Evolutionary conservation across 2,113 vertebrate genomes (phyloP).

Genomic region (Copsychus sechellarum): DNA sequence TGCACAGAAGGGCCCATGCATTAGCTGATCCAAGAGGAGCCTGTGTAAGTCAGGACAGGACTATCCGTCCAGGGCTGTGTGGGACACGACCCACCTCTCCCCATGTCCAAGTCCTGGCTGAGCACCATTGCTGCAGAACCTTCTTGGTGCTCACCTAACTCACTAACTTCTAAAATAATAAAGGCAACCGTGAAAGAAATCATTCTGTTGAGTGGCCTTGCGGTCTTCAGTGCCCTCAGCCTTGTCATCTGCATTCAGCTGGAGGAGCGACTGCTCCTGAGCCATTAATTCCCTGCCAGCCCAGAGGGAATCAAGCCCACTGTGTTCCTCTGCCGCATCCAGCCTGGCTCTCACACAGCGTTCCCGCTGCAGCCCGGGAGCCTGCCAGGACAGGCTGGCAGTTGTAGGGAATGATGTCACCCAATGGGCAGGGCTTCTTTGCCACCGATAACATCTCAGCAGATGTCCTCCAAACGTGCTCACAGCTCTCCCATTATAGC

Average conservation of each 20-base stretch:
- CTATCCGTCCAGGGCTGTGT: neutral
- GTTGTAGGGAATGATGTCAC: constrained; percentile 42
- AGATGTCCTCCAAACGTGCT: constrained; percentile 14
- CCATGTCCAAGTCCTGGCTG: no score
- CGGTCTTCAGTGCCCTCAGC: neutral
- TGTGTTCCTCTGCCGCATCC: neutral
- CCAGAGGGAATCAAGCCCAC: neutral
- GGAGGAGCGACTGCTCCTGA: neutral
- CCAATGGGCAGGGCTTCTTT: constrained; percentile 2
- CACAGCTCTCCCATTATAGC: neutral
- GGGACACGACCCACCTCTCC: neutral
- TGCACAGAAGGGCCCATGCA: neutral
- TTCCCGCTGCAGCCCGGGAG: constrained; percentile 37
- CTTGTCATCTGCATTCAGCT: neutral
- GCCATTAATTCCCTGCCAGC: neutral
- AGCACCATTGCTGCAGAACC: neutral
- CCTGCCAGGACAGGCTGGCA: constrained; percentile 48
- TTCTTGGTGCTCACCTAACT: neutral
- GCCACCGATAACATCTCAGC: neutral
- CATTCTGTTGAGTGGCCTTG: neutral
- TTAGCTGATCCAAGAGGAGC: neutral
- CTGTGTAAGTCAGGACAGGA: neutral
- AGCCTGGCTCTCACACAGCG: neutral
- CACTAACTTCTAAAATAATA: neutral
- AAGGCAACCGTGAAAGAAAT: neutral